Conservation (phyloP, 1,140 invertebrate species). For the Drosophila neocordata region DNA sequence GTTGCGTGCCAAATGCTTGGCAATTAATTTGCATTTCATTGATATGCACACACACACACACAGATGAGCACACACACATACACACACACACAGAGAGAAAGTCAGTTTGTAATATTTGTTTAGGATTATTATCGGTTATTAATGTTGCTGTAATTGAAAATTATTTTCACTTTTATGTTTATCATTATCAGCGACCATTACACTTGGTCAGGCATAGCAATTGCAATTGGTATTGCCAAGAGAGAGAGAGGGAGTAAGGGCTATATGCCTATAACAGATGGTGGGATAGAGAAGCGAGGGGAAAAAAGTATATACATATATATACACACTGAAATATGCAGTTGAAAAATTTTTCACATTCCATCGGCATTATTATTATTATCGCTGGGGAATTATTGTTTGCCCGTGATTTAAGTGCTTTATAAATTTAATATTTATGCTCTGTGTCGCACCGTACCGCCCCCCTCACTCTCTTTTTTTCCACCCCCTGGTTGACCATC, state of each 20-base stretch:
- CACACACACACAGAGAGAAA: slow-evolving; percentile 3
- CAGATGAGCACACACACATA: neutral
- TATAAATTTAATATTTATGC: slow-evolving; percentile 70
- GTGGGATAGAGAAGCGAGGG: neutral
- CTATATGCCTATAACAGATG: neutral
- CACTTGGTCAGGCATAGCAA: slow-evolving; percentile 23
- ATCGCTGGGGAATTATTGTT: slow-evolving; percentile 78
- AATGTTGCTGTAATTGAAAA: slow-evolving; percentile 81
- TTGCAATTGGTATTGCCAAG: slow-evolving; percentile 31
- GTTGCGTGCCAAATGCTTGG: slow-evolving; percentile 56
- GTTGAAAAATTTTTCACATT: slow-evolving; percentile 6
- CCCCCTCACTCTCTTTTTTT: neutral
- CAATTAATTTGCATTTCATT: slow-evolving; percentile 82
- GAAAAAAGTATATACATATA: no score
- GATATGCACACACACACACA: slow-evolving; percentile 65
- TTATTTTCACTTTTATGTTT: slow-evolving; percentile 81
- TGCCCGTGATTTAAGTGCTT: slow-evolving; percentile 71
- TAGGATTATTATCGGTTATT: slow-evolving; percentile 82
- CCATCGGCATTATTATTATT: slow-evolving; percentile 41
- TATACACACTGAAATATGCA: neutral
- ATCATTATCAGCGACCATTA: slow-evolving; percentile 71
- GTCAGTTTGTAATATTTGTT: slow-evolving; percentile 64
- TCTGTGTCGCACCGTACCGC: slow-evolving; percentile 34
- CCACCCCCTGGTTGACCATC: slow-evolving; percentile 20
- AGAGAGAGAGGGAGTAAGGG: no score